These are phyloP conservation scores for Ctenoplectra terminalis DNA, from an alignment of 1,140 invertebrate species.

Conservation along the genomic window DNA sequence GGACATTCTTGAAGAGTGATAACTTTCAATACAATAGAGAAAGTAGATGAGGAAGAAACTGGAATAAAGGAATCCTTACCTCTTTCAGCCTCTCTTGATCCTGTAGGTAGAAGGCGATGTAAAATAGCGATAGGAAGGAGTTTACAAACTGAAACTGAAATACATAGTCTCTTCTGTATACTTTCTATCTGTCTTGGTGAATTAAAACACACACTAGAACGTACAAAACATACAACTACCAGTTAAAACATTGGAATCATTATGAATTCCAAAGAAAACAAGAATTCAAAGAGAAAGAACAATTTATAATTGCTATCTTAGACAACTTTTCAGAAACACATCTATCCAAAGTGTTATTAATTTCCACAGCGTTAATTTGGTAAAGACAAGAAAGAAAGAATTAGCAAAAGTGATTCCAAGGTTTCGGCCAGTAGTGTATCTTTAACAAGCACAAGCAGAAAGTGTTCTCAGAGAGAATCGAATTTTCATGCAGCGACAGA, in stretches of 20 bases:
- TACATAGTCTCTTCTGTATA: slow-evolving; percentile 54
- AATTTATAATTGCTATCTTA: too few species aligned
- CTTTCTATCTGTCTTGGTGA: slow-evolving; percentile 24
- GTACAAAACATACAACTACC: slow-evolving; percentile 9
- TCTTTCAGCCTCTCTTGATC: slow-evolving; percentile 98
- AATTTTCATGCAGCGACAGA: slow-evolving; percentile 73
- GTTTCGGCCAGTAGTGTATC: too few species aligned
- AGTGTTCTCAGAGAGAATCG: slow-evolving; percentile 51
- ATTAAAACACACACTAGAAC: slow-evolving; percentile 42
- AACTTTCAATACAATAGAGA: background rate
- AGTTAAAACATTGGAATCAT: too few species aligned
- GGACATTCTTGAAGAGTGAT: background rate
- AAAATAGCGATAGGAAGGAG: slow-evolving; percentile 98
- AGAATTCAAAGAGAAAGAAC: too few species aligned
- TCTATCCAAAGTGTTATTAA: too few species aligned
- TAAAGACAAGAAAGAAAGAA: too few species aligned
- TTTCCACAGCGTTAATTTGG: too few species aligned
- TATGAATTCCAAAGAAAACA: too few species aligned
- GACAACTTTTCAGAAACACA: too few species aligned
- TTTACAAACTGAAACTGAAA: slow-evolving; percentile 98
- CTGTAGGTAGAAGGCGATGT: slow-evolving; percentile 98
- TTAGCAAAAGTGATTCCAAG: too few species aligned
- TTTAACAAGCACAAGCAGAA: slow-evolving; percentile 61
- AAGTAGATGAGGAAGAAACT: background rate
- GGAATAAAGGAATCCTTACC: slow-evolving; percentile 85